Evolutionary conservation across 2,113 vertebrate genomes (phyloP), one percentile per base, ranked within the genome.

Genomic region (Chionis minor): DNA sequence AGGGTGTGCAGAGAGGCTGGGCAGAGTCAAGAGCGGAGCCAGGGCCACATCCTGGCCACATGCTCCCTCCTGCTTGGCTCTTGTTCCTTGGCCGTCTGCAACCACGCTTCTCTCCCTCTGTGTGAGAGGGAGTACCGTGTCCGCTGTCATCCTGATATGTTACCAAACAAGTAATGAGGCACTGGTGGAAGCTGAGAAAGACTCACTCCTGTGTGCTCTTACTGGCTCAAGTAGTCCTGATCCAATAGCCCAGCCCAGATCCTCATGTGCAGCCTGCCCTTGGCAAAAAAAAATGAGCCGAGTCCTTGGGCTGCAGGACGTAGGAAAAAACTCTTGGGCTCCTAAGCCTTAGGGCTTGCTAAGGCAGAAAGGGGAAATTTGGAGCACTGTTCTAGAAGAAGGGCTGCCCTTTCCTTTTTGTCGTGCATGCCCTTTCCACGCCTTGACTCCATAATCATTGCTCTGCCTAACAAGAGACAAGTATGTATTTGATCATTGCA

Each of bases 401-500:
- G 94, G 92, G 90, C 88, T 81, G 80, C 69, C 92, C 92, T 86
- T 81, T 18, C 11, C 84, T 61, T 42, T 32, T 12, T 88, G 84
- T 71, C 6, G 42, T 90, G 92, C 96, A 90, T 96, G 91, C 44
- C 91, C 93, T 92, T 54, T 38, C 87, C 90, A 72, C 9, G 33
- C 92, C 91, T 59, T 58, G 85, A 70, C 78, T 92, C 86, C 96
- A 90, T 94, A 21, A 56, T 32, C 97, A 95, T 91, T 15, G 94
- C 93, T 93, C 33, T 93, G 97, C 97, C 96, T 96, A 95, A 96
- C 94, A 20, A 61, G 59, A 59, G 92, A 83, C 1, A 4, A 86
- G 83, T 17, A 16, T 3, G 81, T 66, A 1, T 61, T 33, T 40
- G 94, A 9, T 49, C 56, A 5, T 35, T 35, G 96, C 84, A 42